Evolutionary conservation across 2,888 invertebrate species (phyloP).

Genomic region (Eutolmus rufibarbis): DNA sequence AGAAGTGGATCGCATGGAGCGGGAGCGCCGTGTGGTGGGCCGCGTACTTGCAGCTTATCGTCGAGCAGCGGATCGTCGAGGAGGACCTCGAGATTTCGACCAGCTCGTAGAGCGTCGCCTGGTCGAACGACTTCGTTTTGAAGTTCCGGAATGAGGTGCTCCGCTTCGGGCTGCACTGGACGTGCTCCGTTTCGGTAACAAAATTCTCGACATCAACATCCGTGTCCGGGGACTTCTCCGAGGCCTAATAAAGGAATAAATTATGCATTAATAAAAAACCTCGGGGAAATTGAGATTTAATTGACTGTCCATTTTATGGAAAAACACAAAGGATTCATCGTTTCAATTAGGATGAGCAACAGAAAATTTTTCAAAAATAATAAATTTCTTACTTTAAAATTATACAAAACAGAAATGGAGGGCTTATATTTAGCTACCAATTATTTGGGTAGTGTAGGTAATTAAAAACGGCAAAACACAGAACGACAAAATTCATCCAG

Average conservation of each 20-base stretch:
- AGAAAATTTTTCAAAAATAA: too few relatives aligned
- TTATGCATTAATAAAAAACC: not conserved
- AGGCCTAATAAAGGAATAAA: conserved; percentile 52
- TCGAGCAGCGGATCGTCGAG: conserved; percentile 56
- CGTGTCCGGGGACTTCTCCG: conserved; percentile 58
- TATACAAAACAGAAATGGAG: too few relatives aligned
- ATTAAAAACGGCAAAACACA: too few relatives aligned
- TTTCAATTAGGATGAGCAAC: too few relatives aligned
- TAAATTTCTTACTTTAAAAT: too few relatives aligned
- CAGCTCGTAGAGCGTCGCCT: conserved; percentile 58
- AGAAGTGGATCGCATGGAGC: conserved; percentile 53
- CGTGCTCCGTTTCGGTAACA: conserved; percentile 57
- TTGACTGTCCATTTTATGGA: too few relatives aligned
- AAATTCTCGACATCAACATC: conserved; percentile 58
- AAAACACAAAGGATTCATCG: too few relatives aligned
- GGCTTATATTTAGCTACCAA: too few relatives aligned
- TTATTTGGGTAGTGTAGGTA: too few relatives aligned
- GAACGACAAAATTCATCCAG: too few relatives aligned
- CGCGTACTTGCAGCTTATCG: conserved; percentile 55
- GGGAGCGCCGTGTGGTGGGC: conserved; percentile 46
- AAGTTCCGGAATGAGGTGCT: conserved; percentile 50
- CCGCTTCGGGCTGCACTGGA: conserved; percentile 54
- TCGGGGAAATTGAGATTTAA: not conserved
- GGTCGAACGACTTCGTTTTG: conserved; percentile 39
- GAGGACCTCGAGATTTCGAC: conserved; percentile 57